phyloP scores from a whole-genome alignment of 2,888 invertebrate species.

The Apamea anceps region DNA sequence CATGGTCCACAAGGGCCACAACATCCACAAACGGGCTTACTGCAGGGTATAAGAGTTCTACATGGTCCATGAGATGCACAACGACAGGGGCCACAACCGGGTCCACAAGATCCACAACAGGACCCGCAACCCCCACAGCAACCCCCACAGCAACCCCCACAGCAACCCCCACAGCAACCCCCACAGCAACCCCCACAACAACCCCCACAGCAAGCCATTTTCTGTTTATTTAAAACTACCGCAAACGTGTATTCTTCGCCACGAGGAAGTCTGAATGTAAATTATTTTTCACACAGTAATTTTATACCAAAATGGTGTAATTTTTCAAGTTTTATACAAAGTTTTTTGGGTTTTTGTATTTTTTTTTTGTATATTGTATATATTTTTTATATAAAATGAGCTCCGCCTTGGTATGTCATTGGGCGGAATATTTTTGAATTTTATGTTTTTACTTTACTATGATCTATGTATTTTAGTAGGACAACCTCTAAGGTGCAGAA shows the following conservation, averaged over 20 bases:
- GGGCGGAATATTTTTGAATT: constrained; percentile 23
- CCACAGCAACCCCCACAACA: no score
- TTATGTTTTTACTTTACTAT: neutral
- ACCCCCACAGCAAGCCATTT: constrained; percentile 45
- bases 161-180: constrained; percentile 14
- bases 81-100: neutral
- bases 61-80: constrained; percentile 9
- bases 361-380: constrained; percentile 24
- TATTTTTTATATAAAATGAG: constrained; percentile 23
- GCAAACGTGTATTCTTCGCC: neutral
- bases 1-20: constrained; percentile 30
- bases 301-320: constrained; percentile 9
- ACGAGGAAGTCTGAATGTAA: constrained; percentile 3
- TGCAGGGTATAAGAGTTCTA: constrained; percentile 35
- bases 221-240: constrained; percentile 19
- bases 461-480: no score
- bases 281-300: constrained; percentile 17
- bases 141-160: constrained; percentile 5
- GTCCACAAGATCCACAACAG: constrained; percentile 6
- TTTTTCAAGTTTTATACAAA: constrained; percentile 13
- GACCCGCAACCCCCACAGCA: neutral
- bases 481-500: neutral
- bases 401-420: constrained; percentile 33
- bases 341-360: constrained; percentile 21
- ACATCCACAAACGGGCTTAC: constrained; percentile 52